A percentile compares a stretch with the other conserved stretches of the same genome.
Evolutionary conservation across 2,113 vertebrate genomes (phyloP).

Genomic region (Hypocryptadius cinnamomeus): DNA sequence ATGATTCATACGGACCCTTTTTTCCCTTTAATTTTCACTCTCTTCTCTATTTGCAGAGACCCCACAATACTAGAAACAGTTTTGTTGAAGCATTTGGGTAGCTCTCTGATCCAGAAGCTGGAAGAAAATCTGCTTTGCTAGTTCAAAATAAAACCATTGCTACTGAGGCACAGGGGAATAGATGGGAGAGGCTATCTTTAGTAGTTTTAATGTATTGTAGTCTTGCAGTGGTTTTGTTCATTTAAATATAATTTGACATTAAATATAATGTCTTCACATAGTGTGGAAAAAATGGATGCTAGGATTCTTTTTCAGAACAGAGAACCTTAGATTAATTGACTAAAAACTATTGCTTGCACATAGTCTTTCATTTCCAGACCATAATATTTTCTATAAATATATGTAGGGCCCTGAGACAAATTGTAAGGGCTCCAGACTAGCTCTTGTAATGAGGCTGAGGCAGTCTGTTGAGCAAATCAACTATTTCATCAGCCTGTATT

Average conservation of each 20-base stretch:
- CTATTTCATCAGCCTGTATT: conserved; percentile 17
- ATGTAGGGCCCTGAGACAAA: not conserved
- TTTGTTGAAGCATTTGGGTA: not conserved
- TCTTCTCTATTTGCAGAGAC: not conserved
- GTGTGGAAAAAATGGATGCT: not conserved
- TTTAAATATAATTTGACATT: conserved; percentile 11
- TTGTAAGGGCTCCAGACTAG: not conserved
- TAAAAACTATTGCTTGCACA: not conserved
- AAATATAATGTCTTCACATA: not conserved
- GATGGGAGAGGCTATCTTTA: conserved; percentile 19
- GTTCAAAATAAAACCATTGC: conserved; percentile 2
- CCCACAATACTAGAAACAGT: not conserved
- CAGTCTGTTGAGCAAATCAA: not conserved
- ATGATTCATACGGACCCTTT: not conserved
- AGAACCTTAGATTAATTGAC: conserved; percentile 18
- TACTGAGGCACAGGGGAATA: not conserved
- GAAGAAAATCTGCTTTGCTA: not conserved
- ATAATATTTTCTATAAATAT: conserved; percentile 33
- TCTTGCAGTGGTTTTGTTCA: not conserved
- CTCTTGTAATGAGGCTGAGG: conserved; percentile 6
- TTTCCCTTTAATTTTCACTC: not conserved
- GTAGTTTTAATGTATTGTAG: not conserved
- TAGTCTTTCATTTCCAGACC: conserved; percentile 12
- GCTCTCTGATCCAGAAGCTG: not conserved
- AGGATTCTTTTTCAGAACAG: not conserved